phyloP scores from a whole-genome alignment of 2,888 invertebrate genomes.

The Dryomyza anilis region DNA sequence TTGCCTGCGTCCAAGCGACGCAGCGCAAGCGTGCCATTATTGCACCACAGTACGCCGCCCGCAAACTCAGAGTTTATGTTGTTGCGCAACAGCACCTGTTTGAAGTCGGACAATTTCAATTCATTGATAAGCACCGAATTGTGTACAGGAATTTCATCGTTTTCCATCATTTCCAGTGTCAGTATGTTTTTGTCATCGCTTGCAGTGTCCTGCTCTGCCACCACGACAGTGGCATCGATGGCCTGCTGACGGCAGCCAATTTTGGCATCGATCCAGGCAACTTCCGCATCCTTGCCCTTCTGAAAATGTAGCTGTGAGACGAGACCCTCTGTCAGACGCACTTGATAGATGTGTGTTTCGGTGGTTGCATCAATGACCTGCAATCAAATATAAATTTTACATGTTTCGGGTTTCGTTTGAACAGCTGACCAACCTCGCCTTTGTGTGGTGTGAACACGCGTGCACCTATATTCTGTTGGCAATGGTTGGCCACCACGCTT shows the following conservation, averaged over 20 bases:
- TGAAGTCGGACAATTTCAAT: conserved; percentile 89
- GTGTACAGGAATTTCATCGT: conserved; percentile 69
- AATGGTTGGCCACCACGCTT: conserved; percentile 71
- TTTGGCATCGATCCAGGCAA: conserved; percentile 93
- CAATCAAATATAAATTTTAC: conserved; percentile 11
- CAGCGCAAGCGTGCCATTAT: conserved; percentile 87
- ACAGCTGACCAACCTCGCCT: conserved; percentile 67
- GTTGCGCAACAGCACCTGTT: conserved; percentile 75
- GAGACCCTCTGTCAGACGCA: conserved; percentile 88
- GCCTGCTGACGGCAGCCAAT: conserved; percentile 70
- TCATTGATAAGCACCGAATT: conserved; percentile 91
- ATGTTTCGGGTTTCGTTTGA: neutral
- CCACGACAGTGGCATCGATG: conserved; percentile 62
- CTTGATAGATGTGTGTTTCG: conserved; percentile 97
- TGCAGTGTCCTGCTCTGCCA: conserved; percentile 35
- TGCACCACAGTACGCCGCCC: conserved; percentile 92
- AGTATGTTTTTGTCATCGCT: conserved; percentile 66
- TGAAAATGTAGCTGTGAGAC: conserved; percentile 87
- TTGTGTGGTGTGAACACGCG: conserved; percentile 82
- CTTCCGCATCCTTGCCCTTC: conserved; percentile 84
- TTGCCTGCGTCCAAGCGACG: conserved; percentile 88
- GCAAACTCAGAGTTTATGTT: conserved; percentile 86
- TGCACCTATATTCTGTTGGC: conserved; percentile 71
- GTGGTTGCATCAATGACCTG: conserved; percentile 87
- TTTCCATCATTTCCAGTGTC: conserved; percentile 71